Percentiles rank a stretch among this genome's conserved stretches.
Evolutionary conservation across 2,888 invertebrate genomes (phyloP).

Genomic region (Plutella xylostella): DNA sequence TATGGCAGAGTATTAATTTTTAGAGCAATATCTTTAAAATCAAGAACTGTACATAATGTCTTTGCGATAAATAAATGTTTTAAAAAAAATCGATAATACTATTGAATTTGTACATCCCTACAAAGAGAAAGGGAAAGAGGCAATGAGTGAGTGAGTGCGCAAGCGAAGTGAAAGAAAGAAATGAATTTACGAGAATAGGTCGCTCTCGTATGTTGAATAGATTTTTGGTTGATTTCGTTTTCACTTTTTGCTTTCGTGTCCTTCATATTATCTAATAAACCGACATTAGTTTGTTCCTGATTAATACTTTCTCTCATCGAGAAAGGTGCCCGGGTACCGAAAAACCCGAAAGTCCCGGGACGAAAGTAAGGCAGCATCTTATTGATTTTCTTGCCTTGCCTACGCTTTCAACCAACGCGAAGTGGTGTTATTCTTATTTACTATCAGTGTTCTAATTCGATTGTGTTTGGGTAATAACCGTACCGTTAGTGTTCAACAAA

Average conservation of each 20-base stretch:
- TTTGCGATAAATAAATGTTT: too few species aligned
- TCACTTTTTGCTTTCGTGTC: constrained; percentile 67
- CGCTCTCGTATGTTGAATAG: constrained; percentile 67
- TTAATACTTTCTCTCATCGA: constrained; percentile 56
- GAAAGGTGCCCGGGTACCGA: constrained; percentile 42
- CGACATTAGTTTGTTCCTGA: constrained; percentile 56
- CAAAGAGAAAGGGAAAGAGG: constrained; percentile 39
- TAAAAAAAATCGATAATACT: too few species aligned
- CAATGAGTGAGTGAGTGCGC: constrained; percentile 37
- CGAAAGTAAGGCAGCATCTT: constrained; percentile 66
- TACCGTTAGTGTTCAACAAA: background rate
- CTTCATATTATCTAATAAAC: constrained; percentile 64
- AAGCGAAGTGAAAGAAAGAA: constrained; percentile 47
- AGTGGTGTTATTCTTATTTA: constrained; percentile 51
- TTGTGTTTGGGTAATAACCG: constrained; percentile 25
- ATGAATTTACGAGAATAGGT: constrained; percentile 70
- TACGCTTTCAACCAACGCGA: constrained; percentile 69
- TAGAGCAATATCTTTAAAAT: too few species aligned
- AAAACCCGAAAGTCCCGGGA: constrained; percentile 34
- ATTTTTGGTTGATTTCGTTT: constrained; percentile 71
- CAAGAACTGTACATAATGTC: too few species aligned
- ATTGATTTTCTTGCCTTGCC: constrained; percentile 71
- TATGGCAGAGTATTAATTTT: too few species aligned
- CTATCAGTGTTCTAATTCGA: constrained; percentile 44
- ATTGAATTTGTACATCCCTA: background rate